phyloP scores from a whole-genome alignment of 1,140 invertebrate species.

The Drosophila biarmipes region DNA sequence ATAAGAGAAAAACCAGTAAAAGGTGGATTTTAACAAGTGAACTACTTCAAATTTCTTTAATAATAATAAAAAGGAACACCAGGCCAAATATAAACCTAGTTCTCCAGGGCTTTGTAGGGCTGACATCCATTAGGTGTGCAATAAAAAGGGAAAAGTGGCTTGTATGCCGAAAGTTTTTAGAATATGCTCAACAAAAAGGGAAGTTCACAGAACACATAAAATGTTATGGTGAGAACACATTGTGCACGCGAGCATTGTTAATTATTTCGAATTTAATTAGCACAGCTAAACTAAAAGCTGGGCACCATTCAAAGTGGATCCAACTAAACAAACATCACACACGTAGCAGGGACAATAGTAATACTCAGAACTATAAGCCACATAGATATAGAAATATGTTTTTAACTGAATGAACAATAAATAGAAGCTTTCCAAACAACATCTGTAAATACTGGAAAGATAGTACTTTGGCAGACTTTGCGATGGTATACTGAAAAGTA shows the following conservation, averaged over 20 bases:
- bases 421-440: neutral
- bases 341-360: neutral
- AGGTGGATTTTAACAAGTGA: neutral
- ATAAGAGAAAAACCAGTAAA: slow-evolving; percentile 6
- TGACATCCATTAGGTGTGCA: neutral
- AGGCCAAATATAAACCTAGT: neutral
- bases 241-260: slow-evolving; percentile 4
- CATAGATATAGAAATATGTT: slow-evolving; percentile 1
- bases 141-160: slow-evolving; percentile 1
- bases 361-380: slow-evolving; percentile 4
- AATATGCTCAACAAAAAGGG: slow-evolving; percentile 1
- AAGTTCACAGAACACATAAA: slow-evolving; percentile 5
- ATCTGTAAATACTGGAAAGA: neutral
- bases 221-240: slow-evolving; percentile 7
- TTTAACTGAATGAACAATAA: slow-evolving; percentile 6
- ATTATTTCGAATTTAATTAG: slow-evolving; percentile 43
- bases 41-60: neutral
- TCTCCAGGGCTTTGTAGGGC: neutral
- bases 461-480: neutral
- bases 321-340: slow-evolving; percentile 6
- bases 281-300: slow-evolving; percentile 30
- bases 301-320: neutral
- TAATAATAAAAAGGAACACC: neutral
- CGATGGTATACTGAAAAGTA: neutral
- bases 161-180: slow-evolving; percentile 2